phyloP scores from a whole-genome alignment of 2,113 vertebrate species.

The Micronycteris hirsuta region DNA sequence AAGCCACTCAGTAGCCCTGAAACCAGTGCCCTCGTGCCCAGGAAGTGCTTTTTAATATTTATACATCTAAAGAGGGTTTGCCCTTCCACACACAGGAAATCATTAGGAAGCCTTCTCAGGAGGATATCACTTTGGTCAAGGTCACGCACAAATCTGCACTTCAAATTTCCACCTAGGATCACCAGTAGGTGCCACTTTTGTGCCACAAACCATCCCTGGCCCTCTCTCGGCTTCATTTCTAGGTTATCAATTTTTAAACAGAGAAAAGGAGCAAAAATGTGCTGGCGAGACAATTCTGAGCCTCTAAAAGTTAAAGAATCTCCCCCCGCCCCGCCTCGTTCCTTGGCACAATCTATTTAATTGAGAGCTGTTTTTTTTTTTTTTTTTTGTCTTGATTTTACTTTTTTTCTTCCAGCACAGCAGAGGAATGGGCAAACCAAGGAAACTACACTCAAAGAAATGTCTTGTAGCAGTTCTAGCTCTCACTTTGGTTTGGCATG shows the following conservation, averaged over 20 bases:
- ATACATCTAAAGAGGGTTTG: constrained; percentile 68
- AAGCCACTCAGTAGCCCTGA: constrained; percentile 48
- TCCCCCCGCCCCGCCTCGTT: constrained; percentile 23
- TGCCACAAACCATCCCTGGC: constrained; percentile 59
- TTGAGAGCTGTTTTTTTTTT: constrained; percentile 67
- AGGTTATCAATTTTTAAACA: constrained; percentile 82
- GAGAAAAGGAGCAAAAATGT: constrained; percentile 67
- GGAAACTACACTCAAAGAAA: constrained; percentile 69
- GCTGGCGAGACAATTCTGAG: constrained; percentile 77
- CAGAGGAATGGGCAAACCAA: constrained; percentile 65
- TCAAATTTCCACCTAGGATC: constrained; percentile 63
- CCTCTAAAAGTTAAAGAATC: constrained; percentile 67
- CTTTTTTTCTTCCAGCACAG: constrained; percentile 76
- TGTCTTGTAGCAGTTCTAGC: constrained; percentile 77
- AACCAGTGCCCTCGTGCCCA: constrained; percentile 60
- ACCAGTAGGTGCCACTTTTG: constrained; percentile 77
- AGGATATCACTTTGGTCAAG: constrained; percentile 75
- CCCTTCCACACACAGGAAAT: constrained; percentile 61
- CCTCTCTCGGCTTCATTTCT: constrained; percentile 65
- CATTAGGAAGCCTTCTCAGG: constrained; percentile 71
- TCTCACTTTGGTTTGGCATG: constrained; percentile 77
- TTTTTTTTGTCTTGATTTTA: constrained; percentile 63
- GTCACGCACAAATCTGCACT: constrained; percentile 74
- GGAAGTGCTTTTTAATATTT: constrained; percentile 64
- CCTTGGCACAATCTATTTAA: constrained; percentile 74